phyloP scores from a whole-genome alignment of 2,113 vertebrate species.

The Pogona vitticeps region DNA sequence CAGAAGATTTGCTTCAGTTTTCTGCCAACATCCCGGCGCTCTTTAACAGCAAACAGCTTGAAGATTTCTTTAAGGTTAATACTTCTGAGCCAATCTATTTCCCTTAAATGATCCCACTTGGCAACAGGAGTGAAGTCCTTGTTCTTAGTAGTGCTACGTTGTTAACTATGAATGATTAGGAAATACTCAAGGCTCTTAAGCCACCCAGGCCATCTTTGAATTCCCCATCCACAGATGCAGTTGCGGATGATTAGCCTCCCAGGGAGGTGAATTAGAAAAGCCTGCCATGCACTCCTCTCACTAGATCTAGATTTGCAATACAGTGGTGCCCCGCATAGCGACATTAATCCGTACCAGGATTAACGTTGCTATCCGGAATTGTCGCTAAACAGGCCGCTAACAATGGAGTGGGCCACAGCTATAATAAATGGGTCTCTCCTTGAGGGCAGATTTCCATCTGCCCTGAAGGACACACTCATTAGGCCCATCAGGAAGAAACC shows the following conservation, averaged over 20 bases:
- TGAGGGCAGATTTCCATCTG: too few relatives aligned
- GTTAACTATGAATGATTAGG: neutral
- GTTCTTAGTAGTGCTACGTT: neutral
- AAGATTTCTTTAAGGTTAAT: conserved; percentile 96
- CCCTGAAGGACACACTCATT: too few relatives aligned
- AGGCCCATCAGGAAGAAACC: too few relatives aligned
- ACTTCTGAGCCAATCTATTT: conserved; percentile 26
- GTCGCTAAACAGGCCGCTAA: too few relatives aligned
- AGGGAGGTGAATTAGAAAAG: neutral
- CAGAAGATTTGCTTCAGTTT: conserved; percentile 96
- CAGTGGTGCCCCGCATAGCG: too few relatives aligned
- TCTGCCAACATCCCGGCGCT: conserved; percentile 96
- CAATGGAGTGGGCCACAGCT: too few relatives aligned
- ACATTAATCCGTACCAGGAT: too few relatives aligned
- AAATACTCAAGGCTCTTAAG: neutral
- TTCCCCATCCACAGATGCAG: neutral
- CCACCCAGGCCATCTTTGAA: neutral
- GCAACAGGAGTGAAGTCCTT: neutral
- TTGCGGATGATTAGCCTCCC: neutral
- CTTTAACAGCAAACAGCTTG: conserved; percentile 90
- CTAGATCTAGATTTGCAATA: too few relatives aligned
- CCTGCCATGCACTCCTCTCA: neutral
- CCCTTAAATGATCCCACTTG: neutral
- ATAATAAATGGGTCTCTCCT: too few relatives aligned
- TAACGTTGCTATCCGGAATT: too few relatives aligned